Evolutionary conservation across 2,113 vertebrate species (phyloP), one percentile per base, ranked within the genome.

Genomic region (Carassius gibelio): DNA sequence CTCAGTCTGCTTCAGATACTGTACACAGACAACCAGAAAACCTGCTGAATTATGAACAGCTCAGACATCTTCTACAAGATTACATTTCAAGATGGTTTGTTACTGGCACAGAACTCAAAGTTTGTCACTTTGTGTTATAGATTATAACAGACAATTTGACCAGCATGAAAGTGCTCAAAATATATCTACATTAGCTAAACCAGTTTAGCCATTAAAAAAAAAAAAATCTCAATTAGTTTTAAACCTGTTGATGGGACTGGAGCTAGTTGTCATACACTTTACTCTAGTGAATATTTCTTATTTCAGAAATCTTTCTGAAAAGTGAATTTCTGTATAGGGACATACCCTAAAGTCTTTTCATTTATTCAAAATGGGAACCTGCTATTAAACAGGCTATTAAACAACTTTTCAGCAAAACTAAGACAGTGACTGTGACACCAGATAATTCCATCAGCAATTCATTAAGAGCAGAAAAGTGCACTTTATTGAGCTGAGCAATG

Each of bases 1-100:
- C 13, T 57, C 30, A 15, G 90, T 52, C 81, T 89, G 78, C 83
- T 85, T 57, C 23, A 71, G 83, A 50, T 72, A 83, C 93, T 93
- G 87, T 36, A 81, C 50, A 81, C 23, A 52, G 17, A 69, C 17
- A 8, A 36, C 13, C n/a, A 42, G 48, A 45, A 45, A 38, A 21
- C 13, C 34, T 23, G 3, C 57, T 45, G 8, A 76, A 77, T n/a
- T n/a, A 77, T 5, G 36, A 77, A 72, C n/a, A 57, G 72, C 72
- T 75, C 23, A 75, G 3, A 13, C 2, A 55, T 15, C 2, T 55
- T 55, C 4, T 30, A 69, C 11, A 59, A 84, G 38, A 15, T 75
- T 62, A 68, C 1, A 14, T n/a, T 61, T 61, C 57, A 61, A n/a
- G 21, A 61, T 3, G 57, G 57, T 36, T 14, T 68, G 64, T 36